These are phyloP conservation scores for Epizoanthus rinbou DNA, from an alignment of 92 coral and sea anemone species.

Conservation along the genomic window DNA sequence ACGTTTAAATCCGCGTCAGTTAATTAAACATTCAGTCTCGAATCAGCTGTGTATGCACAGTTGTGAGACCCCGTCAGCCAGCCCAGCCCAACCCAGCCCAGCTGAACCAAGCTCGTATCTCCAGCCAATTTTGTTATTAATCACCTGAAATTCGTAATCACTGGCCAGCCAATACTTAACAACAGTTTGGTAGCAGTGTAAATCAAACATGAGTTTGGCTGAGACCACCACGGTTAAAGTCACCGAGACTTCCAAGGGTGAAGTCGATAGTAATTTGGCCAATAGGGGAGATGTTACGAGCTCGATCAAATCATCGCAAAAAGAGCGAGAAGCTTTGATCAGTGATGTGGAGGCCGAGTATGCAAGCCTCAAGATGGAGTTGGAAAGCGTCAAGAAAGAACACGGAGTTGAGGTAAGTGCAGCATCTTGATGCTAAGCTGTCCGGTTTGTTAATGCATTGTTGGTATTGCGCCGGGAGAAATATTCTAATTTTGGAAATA, in stretches of 20 bases:
- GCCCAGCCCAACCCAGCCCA: constrained; percentile 6
- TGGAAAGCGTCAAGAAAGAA: constrained; percentile 7
- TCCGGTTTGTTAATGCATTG: background rate
- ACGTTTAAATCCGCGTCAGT: background rate
- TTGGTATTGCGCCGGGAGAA: background rate
- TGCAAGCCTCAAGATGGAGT: background rate
- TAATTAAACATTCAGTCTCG: background rate
- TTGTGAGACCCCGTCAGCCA: constrained; percentile 25
- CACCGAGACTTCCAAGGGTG: background rate
- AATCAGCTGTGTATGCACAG: constrained; percentile 10
- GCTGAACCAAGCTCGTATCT: background rate
- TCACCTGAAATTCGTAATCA: background rate
- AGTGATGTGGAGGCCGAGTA: background rate
- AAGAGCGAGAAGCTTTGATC: background rate
- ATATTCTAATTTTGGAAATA: background rate
- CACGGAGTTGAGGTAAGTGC: constrained; percentile 23
- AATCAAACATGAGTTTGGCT: background rate
- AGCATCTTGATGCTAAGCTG: background rate
- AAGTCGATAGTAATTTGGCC: background rate
- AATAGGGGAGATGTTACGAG: background rate
- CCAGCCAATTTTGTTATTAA: background rate
- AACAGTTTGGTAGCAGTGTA: background rate
- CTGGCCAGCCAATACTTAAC: too few relatives aligned
- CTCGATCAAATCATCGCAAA: too few relatives aligned
- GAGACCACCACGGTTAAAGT: background rate